Evolutionary conservation across 2,888 invertebrate species (phyloP).

Genomic region (Rhynchonema sp.): DNA sequence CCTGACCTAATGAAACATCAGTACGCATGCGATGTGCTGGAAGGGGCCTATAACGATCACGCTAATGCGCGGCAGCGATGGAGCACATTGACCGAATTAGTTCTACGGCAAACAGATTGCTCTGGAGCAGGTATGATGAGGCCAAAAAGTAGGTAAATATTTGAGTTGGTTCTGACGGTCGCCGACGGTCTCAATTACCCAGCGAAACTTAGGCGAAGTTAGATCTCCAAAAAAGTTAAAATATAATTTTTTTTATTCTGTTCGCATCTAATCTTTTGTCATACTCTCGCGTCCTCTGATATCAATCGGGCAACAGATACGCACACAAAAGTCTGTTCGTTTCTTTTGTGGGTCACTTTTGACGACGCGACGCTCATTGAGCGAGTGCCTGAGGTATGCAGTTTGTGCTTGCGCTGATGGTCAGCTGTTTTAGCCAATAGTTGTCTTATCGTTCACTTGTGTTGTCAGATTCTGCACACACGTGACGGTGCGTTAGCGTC

Average conservation of each 20-base stretch:
- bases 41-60: constrained; percentile 59
- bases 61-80: constrained; percentile 54
- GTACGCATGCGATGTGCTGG: constrained; percentile 55
- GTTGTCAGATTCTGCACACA: constrained; percentile 9
- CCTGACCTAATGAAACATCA: constrained; percentile 46
- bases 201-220: no score
- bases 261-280: no score
- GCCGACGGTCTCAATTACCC: no score
- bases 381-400: constrained; percentile 38
- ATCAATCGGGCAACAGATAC: no score
- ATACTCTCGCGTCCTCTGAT: no score
- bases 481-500: constrained; percentile 58
- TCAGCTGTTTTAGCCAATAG: neutral
- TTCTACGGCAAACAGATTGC: constrained; percentile 46
- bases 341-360: neutral
- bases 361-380: constrained; percentile 47
- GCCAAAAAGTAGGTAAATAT: no score
- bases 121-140: no score
- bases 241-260: no score
- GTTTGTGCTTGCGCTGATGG: neutral
- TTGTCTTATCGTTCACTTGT: neutral
- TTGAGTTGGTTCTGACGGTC: no score
- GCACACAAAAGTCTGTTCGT: neutral
- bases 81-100: constrained; percentile 62
- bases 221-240: no score